Base-by-base conservation (phyloP, 2,888 invertebrate species). In the Andricus curvator region DNA sequence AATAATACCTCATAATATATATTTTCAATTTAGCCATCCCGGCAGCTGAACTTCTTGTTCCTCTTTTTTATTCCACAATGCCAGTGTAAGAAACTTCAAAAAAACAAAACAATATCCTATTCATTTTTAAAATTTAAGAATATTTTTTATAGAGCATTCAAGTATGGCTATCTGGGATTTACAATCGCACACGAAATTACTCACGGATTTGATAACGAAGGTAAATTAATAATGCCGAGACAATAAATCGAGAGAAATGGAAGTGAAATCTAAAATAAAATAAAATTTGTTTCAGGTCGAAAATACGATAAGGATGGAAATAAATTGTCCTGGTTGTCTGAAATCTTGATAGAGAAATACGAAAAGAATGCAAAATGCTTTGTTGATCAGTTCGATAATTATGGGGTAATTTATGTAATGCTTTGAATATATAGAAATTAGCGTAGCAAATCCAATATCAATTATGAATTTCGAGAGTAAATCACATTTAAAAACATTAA, bases 251-350 rank as follows among this genome's bases (percentile, higher is more conserved):
- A 6, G 9, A 17, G 6, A 13, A 29, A 15, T 25, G 3, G 15
- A 65, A 65, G 25, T 65, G 15, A 29, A 5, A 15, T 37, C n/a
- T 33, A 3, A 41, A 78, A 22, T 51, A 15, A 67, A 22, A 70
- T 20, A 20, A 48, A 65, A 78, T 79, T 60, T 66, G 79, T 85
- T 85, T 20, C 89, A 95, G 97, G 97, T 20, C 95, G 97, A 0
- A 95, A 96, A 80, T 97, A 96, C 93, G 97, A 97, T 91, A 95
- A 96, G 88, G 93, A 96, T 83, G 97, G 97, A 4, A 97, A 97
- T 92, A 90, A 95, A 86, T 94, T 94, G 86, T 94, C 95, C 85
- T 96, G 96, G 96, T 96, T 96, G 96, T 94, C 95, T 22, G 93
- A 95, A 15, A 94, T 93, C 33, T 95, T 95, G 2, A 91, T 95